Evolutionary conservation across 1,140 invertebrate species (phyloP), one percentile per base, ranked within the genome.

Genomic region (Hirudo medicinalis): DNA sequence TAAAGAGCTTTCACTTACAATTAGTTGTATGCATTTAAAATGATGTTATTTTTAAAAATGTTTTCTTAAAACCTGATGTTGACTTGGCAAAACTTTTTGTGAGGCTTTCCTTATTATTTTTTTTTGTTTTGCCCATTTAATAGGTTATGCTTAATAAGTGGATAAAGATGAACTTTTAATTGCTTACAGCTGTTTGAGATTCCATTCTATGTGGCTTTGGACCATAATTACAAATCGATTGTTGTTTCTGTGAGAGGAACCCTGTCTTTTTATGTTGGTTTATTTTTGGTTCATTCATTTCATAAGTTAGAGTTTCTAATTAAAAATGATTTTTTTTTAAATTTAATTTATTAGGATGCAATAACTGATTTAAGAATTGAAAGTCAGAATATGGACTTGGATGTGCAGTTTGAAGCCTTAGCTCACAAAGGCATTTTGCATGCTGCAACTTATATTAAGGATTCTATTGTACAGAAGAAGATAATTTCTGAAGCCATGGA

Each of bases 401-500:
- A 85, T 79, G 89, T 88, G n/a, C 76, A 91, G 49, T 87, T 88
- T 27, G 74, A 74, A 63, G 71, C 63, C 69, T 74, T 75, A 82
- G 91, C 90, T 36, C 92, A 95, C 79, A 88, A 88, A 79, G 91
- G 91, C 20, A 95, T 95, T 88, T 85, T 91, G 36, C 86, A 88
- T 76, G 88, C 89, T 19, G 92, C 92, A 6, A 86, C 86, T 43
- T 89, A 89, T 78, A 86, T 95, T 75, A 82, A 88, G 60, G 57
- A 63, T 63, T 63, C 29, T 25, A 25, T 63, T 63, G 22, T 32
- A 63, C 57, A 25, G 22, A 25, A 25, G 22, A 63, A 13, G 20
- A 63, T 63, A 63, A 13, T 63, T 2, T 63, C 29, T 22, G 57
- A 63, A 13, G 57, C 22, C 19, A 11, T 63, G 0, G 29, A 25